Conservation (phyloP, 2,888 invertebrate species). For the Mycalesis mineus region DNA sequence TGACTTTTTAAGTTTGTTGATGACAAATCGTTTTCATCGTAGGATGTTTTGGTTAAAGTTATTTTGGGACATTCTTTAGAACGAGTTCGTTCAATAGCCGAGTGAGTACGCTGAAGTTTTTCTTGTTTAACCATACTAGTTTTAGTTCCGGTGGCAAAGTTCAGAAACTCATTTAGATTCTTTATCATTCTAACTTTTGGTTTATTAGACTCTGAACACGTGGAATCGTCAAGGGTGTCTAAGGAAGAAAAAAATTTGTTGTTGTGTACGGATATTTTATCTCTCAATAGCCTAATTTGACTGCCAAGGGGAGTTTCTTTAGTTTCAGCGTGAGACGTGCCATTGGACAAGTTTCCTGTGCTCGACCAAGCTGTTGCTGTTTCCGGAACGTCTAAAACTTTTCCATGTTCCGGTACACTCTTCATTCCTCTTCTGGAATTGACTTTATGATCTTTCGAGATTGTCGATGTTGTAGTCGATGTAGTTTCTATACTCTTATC, state of each 20-base stretch:
- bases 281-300: constrained; percentile 61
- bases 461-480: constrained; percentile 15
- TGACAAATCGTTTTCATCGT: constrained; percentile 49
- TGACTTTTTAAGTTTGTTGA: constrained; percentile 43
- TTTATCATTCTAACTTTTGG: constrained; percentile 80
- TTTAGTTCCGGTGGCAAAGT: constrained; percentile 84
- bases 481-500: constrained; percentile 37
- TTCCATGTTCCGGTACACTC: constrained; percentile 61
- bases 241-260: constrained; percentile 77
- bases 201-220: constrained; percentile 55
- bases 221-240: constrained; percentile 73
- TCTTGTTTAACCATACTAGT: constrained; percentile 42
- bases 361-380: constrained; percentile 47
- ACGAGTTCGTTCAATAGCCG: constrained; percentile 52
- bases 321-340: constrained; percentile 44
- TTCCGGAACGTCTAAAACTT: constrained; percentile 41
- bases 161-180: constrained; percentile 90
- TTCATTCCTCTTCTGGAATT: constrained; percentile 52
- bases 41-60: constrained; percentile 56
- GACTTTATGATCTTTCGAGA: constrained; percentile 44
- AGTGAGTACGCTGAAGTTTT: constrained; percentile 57
- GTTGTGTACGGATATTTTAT: constrained; percentile 68
- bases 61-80: constrained; percentile 57
- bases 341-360: constrained; percentile 59
- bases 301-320: constrained; percentile 63